Evolutionary conservation across 2,113 vertebrate genomes (phyloP).

Genomic region (Corythoichthys intestinalis): DNA sequence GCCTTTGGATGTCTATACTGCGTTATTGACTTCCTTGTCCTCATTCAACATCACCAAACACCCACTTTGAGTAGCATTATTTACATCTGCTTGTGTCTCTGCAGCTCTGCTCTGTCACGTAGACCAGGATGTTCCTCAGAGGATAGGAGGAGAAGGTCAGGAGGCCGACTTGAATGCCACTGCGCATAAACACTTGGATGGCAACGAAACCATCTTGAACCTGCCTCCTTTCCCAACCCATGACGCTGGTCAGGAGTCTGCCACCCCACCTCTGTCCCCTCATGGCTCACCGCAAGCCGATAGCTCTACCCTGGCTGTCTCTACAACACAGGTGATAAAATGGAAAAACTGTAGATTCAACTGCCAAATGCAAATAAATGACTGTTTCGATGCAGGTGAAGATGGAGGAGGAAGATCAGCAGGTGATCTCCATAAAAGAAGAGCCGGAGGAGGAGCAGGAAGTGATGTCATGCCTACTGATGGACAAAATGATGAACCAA

Average conservation of each 20-base stretch:
- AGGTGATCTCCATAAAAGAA: constrained; percentile 71
- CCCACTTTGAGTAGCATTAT: neutral
- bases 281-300: constrained; percentile 19
- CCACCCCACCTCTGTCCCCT: neutral
- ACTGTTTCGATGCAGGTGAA: constrained; percentile 42
- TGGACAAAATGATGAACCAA: constrained; percentile 35
- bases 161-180: constrained; percentile 24
- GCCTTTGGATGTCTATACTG: neutral
- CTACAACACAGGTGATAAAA: constrained; percentile 33
- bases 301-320: constrained; percentile 35
- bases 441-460: constrained; percentile 60
- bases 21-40: too few species aligned
- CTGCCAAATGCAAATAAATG: too few species aligned
- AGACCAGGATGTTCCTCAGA: constrained; percentile 4
- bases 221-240: neutral
- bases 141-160: neutral
- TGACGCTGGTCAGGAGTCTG: neutral
- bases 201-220: neutral
- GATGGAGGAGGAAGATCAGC: constrained; percentile 58
- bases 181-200: constrained; percentile 4
- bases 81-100: neutral
- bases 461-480: constrained; percentile 33
- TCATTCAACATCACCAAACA: neutral
- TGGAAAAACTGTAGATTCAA: neutral
- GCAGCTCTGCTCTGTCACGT: constrained; percentile 20